A percentile compares a stretch with the other conserved stretches of the same genome.
Evolutionary conservation across 2,888 invertebrate genomes (phyloP).

Genomic region (Mesochorus sp.): DNA sequence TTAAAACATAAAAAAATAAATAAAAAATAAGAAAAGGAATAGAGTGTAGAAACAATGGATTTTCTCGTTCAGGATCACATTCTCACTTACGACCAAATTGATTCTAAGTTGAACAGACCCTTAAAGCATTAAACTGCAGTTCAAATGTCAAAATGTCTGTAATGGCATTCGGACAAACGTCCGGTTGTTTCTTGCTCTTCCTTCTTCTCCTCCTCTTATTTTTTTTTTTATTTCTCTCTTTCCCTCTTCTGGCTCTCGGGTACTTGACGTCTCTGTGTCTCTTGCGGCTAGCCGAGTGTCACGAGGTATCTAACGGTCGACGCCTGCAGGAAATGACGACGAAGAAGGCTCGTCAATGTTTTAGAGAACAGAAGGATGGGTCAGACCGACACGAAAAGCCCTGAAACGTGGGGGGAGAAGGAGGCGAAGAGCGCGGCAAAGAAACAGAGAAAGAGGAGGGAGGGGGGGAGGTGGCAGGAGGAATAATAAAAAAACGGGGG

Average conservation of each 20-base stretch:
- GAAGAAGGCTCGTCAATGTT: slow-evolving; percentile 31
- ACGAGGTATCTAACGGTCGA: slow-evolving; percentile 67
- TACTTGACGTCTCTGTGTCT: slow-evolving; percentile 18
- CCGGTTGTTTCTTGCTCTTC: background rate
- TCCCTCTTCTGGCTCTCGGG: slow-evolving; percentile 4
- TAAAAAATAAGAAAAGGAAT: too few species aligned
- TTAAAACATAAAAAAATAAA: background rate
- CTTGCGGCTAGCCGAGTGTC: slow-evolving; percentile 47
- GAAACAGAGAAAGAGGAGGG: slow-evolving; percentile 20
- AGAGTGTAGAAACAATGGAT: too few species aligned
- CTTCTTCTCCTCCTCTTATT: background rate
- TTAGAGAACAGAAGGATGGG: slow-evolving; percentile 14
- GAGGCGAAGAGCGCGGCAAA: slow-evolving; percentile 15
- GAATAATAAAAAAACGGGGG: slow-evolving; percentile 37
- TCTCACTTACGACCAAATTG: too few species aligned
- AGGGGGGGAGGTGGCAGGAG: slow-evolving; percentile 38
- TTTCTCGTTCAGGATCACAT: too few species aligned
- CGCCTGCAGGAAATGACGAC: slow-evolving; percentile 60
- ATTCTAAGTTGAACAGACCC: background rate
- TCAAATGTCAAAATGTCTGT: background rate
- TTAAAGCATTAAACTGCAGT: background rate
- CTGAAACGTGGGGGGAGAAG: background rate
- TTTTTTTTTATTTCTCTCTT: background rate
- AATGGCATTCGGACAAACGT: background rate
- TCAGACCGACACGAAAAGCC: background rate